Base-by-base conservation (phyloP, 2,888 invertebrate genomes). In the Drosophila paranaensis region DNA sequence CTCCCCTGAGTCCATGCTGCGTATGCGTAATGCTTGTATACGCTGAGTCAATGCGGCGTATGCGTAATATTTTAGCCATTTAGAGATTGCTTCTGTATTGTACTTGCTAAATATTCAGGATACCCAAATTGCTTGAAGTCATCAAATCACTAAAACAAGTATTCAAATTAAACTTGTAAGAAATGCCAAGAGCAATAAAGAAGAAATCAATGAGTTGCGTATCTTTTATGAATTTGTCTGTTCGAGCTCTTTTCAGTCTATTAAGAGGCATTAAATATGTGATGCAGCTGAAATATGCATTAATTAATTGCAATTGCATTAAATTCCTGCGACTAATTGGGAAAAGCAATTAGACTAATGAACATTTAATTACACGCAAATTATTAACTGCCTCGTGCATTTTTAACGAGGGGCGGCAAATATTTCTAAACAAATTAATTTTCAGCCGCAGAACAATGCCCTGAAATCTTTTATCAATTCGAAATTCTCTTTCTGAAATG, bases 341-440 rank as follows among this genome's bases (percentile, higher is more conserved):
- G 64, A 71, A 82, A 82, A 71, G 69, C 86, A 86, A 86, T 83
- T 88, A 86, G 55, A 56, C 68, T 72, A 75, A 88, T 86, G 77
- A 77, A 68, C 78, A 69, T 73, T 86, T 80, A 79, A 83, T 86
- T 80, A 75, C 62, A 57, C 53, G 67, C 71, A 78, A 75, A 82
- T 86, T 82, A 78, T 80, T 66, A 56, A 82, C 88, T 70, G 68
- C 64, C 72, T 67, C 75, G 70, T 86, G 65, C 66, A 82, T 85
- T 65, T 80, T 56, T 51, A 74, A 57, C 60, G 51, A 63, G 60
- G 60, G 61, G 50, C 35, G 35, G 43, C 62, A 53, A 57, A 51
- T 70, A 71, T 65, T 48, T 63, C 56, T 54, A 61, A 74, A 37
- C 20, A 57, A 61, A 62, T 56, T 16, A 51, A 62, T 27, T 27